Base-by-base conservation (phyloP, 1,140 invertebrate species). In the Ectropis grisescens region DNA sequence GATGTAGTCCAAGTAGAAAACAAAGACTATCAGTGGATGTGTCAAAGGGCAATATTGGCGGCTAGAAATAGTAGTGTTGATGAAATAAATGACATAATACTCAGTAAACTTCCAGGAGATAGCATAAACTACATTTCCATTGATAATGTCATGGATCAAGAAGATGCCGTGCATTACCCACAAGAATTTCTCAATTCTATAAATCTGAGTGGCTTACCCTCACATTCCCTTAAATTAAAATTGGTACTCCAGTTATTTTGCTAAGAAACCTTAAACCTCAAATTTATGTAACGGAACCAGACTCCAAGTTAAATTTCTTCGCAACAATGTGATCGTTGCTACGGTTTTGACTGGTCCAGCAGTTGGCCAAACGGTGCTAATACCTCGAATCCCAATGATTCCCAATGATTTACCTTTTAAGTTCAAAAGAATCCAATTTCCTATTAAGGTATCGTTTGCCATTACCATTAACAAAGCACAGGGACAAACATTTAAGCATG, bases 31-130 rank as follows among this genome's bases (percentile, higher is more conserved):
- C 32, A 55, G 19, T 75, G 58, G 59, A 36, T 76, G 33, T 44
- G 55, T 41, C 25, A 41, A 37, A 31, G 68, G 34, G 51, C 57
- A 40, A 69, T 67, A 41, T 47, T 66, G 13, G 46, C 58, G 5
- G 40, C 57, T 1, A 53, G 27, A 43, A 58, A 62, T 26, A 38
- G 33, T 32, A 37, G 48, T 24, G 41, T 38, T n/a, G 25, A 41
- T 16, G 33, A 36, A 40, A 37, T 42, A 11, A 43, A 50, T 23
- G 10, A 31, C 13, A n/a, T 37, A 28, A 45, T 33, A 33, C 11
- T 46, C 33, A 39, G 12, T 38, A 36, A 42, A 45, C 35, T 46
- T 29, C 36, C 44, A 29, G 49, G 41, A 41, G 37, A 47, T 15
- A 44, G 31, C 23, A 23, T 28, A 19, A 37, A 29, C 33, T 43